Conservation (phyloP, 2,888 invertebrate genomes). For the Kryphioiulus occultus region DNA sequence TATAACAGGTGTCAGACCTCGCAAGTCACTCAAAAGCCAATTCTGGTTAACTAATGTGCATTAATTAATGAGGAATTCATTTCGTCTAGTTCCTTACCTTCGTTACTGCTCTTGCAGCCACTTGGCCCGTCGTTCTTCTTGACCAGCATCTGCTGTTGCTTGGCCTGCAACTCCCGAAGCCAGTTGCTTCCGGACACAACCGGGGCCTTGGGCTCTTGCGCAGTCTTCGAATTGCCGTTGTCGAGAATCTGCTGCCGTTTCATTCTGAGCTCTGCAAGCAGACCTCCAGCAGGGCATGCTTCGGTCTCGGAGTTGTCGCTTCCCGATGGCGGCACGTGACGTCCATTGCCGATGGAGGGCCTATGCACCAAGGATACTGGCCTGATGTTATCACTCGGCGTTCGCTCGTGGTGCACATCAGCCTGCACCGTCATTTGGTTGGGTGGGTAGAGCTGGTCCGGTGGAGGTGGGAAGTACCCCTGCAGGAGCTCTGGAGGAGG, state of each 20-base stretch:
- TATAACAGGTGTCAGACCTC: no score
- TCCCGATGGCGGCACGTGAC: not conserved
- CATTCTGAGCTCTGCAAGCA: slow-evolving; percentile 58
- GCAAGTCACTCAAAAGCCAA: no score
- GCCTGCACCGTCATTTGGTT: slow-evolving; percentile 80
- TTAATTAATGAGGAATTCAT: no score
- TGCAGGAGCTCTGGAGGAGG: slow-evolving; percentile 35
- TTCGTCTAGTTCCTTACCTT: not conserved
- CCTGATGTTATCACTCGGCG: slow-evolving; percentile 52
- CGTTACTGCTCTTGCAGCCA: slow-evolving; percentile 55
- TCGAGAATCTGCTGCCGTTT: slow-evolving; percentile 64
- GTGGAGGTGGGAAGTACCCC: slow-evolving; percentile 6
- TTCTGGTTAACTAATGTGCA: no score
- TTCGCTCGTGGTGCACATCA: slow-evolving; percentile 77
- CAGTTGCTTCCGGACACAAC: slow-evolving; percentile 68
- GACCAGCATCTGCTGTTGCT: slow-evolving; percentile 67
- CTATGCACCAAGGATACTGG: slow-evolving; percentile 47
- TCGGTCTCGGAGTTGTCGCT: slow-evolving; percentile 60
- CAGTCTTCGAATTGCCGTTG: not conserved
- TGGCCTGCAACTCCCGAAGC: slow-evolving; percentile 80
- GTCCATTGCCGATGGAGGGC: not conserved
- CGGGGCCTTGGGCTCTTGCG: slow-evolving; percentile 26
- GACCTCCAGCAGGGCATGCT: slow-evolving; percentile 62
- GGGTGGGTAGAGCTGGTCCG: slow-evolving; percentile 54
- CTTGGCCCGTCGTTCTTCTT: slow-evolving; percentile 34